Evolutionary conservation across 2,113 vertebrate species (phyloP), one percentile per base, ranked within the genome.

Genomic region (Solenodon paradoxus): DNA sequence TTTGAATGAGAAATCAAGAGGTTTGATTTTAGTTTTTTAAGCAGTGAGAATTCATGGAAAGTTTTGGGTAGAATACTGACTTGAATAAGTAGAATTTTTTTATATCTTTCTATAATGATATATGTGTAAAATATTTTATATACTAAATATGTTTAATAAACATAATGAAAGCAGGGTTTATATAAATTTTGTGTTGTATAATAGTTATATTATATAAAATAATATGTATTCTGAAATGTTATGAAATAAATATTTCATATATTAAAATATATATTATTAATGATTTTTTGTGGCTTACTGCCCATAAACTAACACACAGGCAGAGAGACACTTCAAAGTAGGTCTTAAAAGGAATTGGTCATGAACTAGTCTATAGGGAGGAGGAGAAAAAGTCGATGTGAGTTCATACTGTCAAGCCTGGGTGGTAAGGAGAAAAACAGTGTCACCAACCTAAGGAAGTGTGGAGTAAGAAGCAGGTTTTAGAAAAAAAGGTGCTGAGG

Each of bases 1-100:
- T 95, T 92, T 87, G 49, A 91, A 93, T 42, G 57, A 47, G n/a
- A 94, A 86, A 89, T 94, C 30, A 57, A 35, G 66, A 28, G 53
- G 13, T 47, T 83, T 64, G 45, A 5, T 42, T 89, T 42, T 77
- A 84, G 20, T 78, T 92, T 95, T 88, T 63, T 75, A 88, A 74
- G 69, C 84, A 80, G 59, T 87, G 64, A 90, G 10, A 94, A 92
- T 84, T 92, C 35, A 86, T 9, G 47, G 4, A 83, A 28, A 15
- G 32, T 75, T 96, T 74, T 72, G 38, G 45, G 26, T 77, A 40
- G n/a, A 49, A 10, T 78, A 78, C 64, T 86, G 38, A 59, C 16
- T 86, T 90, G 59, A 84, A 47, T 24, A 84, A 77, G 63, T 16
- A 78, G 5, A 53, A 81, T 68, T 59, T 90, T 81, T 57, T 40